Base-by-base conservation (phyloP, 2,797 vertebrate genomes). In the Ptychobarbus kaznakovi region DNA sequence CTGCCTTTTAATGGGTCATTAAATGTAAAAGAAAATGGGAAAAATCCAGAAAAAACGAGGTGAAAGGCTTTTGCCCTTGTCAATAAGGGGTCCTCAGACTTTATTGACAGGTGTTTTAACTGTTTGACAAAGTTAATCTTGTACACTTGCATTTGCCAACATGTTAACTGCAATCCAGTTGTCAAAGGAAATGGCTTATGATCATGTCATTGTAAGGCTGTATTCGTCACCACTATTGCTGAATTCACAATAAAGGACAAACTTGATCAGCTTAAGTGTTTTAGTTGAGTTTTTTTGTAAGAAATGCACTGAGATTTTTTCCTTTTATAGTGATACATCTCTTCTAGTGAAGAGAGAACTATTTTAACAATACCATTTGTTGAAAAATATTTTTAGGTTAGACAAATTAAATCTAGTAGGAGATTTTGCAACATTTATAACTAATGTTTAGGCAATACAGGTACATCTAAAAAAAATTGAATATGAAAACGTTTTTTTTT, bases 211-310 rank as follows among this genome's bases (percentile, higher is more conserved):
- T 91, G 87, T 92, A 91, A 91, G 83, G 86, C 76, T 89, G 91
- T 89, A 91, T 90, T 91, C 92, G 94, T 88, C 94, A 94, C 92
- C 91, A 91, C 92, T 93, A 85, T 92, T 94, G 94, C 93, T 95
- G 94, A 91, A 93, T 90, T 92, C 91, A 94, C 92, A 95, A 94
- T 96, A 96, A 95, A 95, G 90, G 92, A 90, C 90, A 94, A 88
- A 92, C 93, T 92, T 93, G 91, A 94, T 93, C 91, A 94, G 88
- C 90, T 77, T 3, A 15, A 49, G 46, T 68, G 15, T 46, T 76
- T 6, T 16, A 49, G 20, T 22, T 7, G 6, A 66, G 32, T 18
- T 66, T 18, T 18, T 66, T 66, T 66, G 28, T 28, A 32, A 65
- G 13, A 32, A 32, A 65, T 28, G 5, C 13, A 1, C 12, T 63